Conservation (phyloP, 2,888 invertebrate species). For the Eumacrocentrus americanus region DNA sequence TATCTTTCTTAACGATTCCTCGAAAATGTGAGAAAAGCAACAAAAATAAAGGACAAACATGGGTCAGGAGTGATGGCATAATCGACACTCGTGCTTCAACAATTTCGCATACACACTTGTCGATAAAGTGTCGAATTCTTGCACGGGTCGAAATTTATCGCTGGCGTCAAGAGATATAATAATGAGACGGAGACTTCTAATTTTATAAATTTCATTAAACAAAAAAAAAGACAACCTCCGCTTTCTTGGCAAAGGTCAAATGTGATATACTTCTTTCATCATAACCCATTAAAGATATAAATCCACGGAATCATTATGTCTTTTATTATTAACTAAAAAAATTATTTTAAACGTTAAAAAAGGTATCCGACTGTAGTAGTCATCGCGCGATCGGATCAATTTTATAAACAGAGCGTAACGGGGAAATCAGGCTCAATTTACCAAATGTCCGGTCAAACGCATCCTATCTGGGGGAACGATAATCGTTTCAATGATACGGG, state of each 20-base stretch:
- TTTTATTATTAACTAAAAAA: background rate
- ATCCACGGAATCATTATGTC: background rate
- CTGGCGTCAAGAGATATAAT: background rate
- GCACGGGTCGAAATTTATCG: background rate
- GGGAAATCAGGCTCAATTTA: constrained; percentile 56
- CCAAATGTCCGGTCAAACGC: constrained; percentile 57
- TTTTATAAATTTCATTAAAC: no score
- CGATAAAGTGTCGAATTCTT: background rate
- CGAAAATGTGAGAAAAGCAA: background rate
- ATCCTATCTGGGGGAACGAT: constrained; percentile 48
- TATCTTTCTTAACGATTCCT: background rate
- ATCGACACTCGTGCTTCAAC: background rate
- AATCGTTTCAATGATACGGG: constrained; percentile 56
- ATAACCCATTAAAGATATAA: background rate
- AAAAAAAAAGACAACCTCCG: no score
- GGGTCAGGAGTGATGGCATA: constrained; percentile 7
- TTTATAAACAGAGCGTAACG: constrained; percentile 28
- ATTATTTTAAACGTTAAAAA: background rate
- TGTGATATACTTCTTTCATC: no score
- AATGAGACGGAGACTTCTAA: no score
- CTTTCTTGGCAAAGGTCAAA: no score
- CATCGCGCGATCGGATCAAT: constrained; percentile 34
- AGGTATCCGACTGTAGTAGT: no score
- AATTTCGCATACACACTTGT: background rate
- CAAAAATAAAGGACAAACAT: constrained; percentile 5